Evolutionary conservation across 2,113 vertebrate species (phyloP), one percentile per base, ranked within the genome.

Genomic region (Larimichthys crocea): DNA sequence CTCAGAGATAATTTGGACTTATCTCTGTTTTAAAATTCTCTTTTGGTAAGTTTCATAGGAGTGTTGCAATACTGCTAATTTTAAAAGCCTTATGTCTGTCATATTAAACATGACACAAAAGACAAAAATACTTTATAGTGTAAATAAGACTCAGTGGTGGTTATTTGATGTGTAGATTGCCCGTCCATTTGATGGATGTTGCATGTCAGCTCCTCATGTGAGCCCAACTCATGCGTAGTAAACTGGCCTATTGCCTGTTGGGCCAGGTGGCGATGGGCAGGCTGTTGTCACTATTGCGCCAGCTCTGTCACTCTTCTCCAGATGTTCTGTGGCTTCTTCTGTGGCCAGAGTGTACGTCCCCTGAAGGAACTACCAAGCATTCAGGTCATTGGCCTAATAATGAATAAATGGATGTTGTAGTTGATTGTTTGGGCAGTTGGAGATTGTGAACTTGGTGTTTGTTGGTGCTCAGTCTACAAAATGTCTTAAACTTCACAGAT

Each of bases 111-210:
- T n/a, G 2, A 40, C n/a, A 49, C 66, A 70, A 84, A 66, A 78
- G 53, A 35, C 10, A 62, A 16, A 9, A 62, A 57, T 15, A 79
- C 88, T 90, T 91, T 82, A 74, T 80, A 85, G 86, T 90, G 84
- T 84, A 82, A 90, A 92, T 89, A 83, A 76, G 84, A 66, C 61
- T 49, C 3, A 0, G 26, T 48, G 42, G 55, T 29, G 53, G 75
- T 66, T 65, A 88, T 93, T 92, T 94, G 92, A 94, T 90, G 80
- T 92, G 85, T 64, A 84, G 80, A 89, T 72, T 63, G 42, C 64
- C 44, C 19, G 50, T 73, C 68, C 22, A 19, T 82, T 68, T 91
- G 89, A 91, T 91, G 74, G 86, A 88, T 91, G 73, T 24, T 73
- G 44, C 56, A 24, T 86, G 85, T 86, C 87, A 86, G 82, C 56